Conservation (phyloP, 35 echinoderm and acorn worm genomes). For the Ophioderma brevispina region DNA sequence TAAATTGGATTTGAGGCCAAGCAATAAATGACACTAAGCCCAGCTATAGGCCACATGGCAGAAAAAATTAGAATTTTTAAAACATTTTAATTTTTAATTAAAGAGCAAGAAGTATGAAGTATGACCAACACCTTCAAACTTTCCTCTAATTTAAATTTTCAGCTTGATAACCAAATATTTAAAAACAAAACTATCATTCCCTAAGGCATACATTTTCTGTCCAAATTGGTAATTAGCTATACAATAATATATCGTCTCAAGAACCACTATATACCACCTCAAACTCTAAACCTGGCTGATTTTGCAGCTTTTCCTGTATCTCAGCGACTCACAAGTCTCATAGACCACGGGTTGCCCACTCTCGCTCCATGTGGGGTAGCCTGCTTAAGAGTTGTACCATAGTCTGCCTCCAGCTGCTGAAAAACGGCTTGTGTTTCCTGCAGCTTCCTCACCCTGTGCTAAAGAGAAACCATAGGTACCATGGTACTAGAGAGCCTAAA, state of each 20-base stretch:
- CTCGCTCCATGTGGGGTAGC: conserved; percentile 80
- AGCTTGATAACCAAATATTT: neutral
- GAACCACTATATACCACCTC: too few species aligned
- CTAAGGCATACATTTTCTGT: neutral
- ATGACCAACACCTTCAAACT: neutral
- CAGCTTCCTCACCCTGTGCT: conserved; percentile 87
- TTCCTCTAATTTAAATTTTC: neutral
- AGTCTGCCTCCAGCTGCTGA: conserved; percentile 86
- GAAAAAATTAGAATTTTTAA: too few species aligned
- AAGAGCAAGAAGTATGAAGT: too few species aligned
- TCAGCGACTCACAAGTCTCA: conserved; percentile 77
- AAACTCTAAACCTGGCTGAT: too few species aligned
- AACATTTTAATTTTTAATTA: too few species aligned
- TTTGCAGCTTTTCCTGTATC: conserved; percentile 81
- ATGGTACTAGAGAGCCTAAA: too few species aligned
- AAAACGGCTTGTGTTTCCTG: conserved; percentile 86
- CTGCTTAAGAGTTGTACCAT: conserved; percentile 81
- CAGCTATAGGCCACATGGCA: too few species aligned
- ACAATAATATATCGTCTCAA: neutral
- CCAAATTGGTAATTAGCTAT: neutral
- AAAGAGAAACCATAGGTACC: too few species aligned
- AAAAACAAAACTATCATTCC: neutral
- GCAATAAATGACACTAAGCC: too few species aligned
- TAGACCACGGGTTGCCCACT: conserved; percentile 79
- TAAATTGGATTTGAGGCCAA: too few species aligned